Evolutionary conservation across 2,888 invertebrate species (phyloP).

Genomic region (Amiota mariae): DNA sequence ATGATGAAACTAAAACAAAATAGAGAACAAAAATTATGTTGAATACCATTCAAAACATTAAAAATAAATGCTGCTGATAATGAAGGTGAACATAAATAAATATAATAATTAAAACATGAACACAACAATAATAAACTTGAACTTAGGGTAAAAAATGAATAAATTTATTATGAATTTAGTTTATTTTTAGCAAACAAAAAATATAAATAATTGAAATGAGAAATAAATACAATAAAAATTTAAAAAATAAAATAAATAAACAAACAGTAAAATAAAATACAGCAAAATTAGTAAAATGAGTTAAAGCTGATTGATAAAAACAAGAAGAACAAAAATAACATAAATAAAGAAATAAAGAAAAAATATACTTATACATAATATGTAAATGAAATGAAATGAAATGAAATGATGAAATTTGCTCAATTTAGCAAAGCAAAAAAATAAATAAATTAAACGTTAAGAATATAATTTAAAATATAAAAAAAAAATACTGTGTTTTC

Average conservation of each 20-base stretch:
- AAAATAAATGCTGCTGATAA: slow-evolving; percentile 40
- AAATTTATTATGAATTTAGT: slow-evolving; percentile 66
- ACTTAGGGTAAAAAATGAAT: slow-evolving; percentile 49
- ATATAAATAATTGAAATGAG: slow-evolving; percentile 40
- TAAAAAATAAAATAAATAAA: no score
- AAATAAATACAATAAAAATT: slow-evolving; percentile 17
- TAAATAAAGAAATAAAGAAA: slow-evolving; percentile 50
- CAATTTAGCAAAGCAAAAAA: slow-evolving; percentile 71
- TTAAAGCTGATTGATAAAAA: slow-evolving; percentile 27
- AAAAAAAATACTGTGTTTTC: no score
- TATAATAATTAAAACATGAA: slow-evolving; percentile 50
- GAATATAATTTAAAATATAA: slow-evolving; percentile 61
- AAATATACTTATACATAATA: slow-evolving; percentile 43
- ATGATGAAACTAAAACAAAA: slow-evolving; percentile 43
- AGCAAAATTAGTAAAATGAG: slow-evolving; percentile 12
- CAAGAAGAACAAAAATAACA: slow-evolving; percentile 40
- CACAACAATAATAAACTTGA: slow-evolving; percentile 63
- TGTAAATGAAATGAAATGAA: slow-evolving; percentile 44
- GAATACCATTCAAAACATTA: background rate
- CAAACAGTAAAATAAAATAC: slow-evolving; percentile 34
- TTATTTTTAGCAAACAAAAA: slow-evolving; percentile 62
- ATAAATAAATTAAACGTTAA: slow-evolving; percentile 72
- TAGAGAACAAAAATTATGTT: slow-evolving; percentile 23
- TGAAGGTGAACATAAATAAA: slow-evolving; percentile 35
- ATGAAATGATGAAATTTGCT: slow-evolving; percentile 56